These are phyloP conservation scores for Laterallus jamaicensis DNA, from an alignment of 2,113 vertebrate species.

Conservation along the genomic window DNA sequence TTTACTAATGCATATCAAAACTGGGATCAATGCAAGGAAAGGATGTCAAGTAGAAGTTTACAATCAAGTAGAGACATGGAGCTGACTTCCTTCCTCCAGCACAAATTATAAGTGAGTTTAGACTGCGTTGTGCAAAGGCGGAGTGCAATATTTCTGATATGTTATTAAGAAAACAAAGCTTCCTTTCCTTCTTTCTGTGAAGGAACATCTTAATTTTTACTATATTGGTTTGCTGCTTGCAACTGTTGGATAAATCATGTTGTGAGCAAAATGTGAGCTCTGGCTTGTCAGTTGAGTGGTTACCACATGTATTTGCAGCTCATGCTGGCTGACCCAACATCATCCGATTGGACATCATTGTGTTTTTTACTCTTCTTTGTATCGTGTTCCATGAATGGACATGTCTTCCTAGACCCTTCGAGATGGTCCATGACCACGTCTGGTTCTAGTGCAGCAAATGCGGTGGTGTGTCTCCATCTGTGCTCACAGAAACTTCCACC, in stretches of 20 bases:
- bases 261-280: background rate
- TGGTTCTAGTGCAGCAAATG: background rate
- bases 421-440: too few species aligned
- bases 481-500: background rate
- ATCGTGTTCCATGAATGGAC: background rate
- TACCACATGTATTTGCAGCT: background rate
- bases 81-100: background rate
- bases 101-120: slow-evolving; percentile 1
- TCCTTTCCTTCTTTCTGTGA: background rate
- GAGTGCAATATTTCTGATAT: background rate
- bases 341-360: background rate
- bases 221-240: background rate
- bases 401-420: background rate
- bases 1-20: background rate
- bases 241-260: background rate
- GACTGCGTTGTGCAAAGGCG: background rate
- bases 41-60: background rate
- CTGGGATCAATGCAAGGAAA: background rate
- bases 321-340: background rate
- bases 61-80: background rate
- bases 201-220: background rate
- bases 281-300: background rate
- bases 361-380: background rate
- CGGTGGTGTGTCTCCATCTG: rapidly evolving
- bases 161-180: background rate